Conservation (phyloP, 2,888 invertebrate species). For the Yponomeuta evonymella region DNA sequence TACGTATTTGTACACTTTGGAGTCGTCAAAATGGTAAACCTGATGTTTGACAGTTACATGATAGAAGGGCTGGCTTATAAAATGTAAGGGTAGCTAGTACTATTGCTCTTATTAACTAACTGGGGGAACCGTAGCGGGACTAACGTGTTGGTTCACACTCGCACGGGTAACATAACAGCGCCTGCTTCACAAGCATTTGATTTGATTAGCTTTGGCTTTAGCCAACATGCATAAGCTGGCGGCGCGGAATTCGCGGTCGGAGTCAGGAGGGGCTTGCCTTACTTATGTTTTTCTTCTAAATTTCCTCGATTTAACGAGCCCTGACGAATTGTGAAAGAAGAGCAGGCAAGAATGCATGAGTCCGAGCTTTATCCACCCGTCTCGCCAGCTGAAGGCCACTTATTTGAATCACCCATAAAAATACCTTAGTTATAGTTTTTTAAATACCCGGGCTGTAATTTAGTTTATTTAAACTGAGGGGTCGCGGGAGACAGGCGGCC, state of each 20-base stretch:
- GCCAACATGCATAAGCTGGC: slow-evolving; percentile 21
- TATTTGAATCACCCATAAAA: slow-evolving; percentile 14
- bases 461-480: not conserved
- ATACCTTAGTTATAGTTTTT: slow-evolving; percentile 7
- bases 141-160: not conserved
- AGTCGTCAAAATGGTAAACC: too few relatives aligned
- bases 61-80: too few relatives aligned
- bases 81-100: too few relatives aligned
- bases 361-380: slow-evolving; percentile 11
- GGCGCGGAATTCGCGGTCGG: slow-evolving; percentile 28
- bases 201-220: not conserved
- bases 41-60: too few relatives aligned
- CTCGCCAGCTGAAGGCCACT: slow-evolving; percentile 8
- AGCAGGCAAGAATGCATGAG: slow-evolving; percentile 18
- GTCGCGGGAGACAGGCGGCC: not conserved
- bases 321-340: slow-evolving; percentile 29
- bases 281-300: slow-evolving; percentile 27
- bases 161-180: not conserved
- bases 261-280: slow-evolving; percentile 18
- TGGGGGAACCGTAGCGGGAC: not conserved
- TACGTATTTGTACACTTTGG: too few relatives aligned
- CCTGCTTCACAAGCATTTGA: not conserved
- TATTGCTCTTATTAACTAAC: not conserved
- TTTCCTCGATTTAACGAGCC: slow-evolving; percentile 43
- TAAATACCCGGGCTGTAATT: not conserved